Base-by-base conservation (phyloP, 2,888 invertebrate genomes). In the Meta bourneti region DNA sequence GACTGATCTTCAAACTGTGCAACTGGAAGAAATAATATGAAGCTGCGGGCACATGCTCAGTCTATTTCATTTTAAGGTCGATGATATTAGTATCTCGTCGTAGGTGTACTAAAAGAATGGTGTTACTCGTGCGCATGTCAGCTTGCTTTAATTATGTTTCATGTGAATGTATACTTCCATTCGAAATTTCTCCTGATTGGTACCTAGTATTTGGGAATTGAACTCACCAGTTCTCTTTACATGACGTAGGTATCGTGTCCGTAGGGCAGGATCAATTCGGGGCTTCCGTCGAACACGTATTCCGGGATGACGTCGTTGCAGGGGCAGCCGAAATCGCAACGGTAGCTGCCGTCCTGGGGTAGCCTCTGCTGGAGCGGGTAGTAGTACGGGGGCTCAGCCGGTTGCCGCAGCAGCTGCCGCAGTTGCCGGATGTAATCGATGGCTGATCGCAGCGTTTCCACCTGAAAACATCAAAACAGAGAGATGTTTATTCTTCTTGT, bases 361-460 rank as follows among this genome's bases (percentile, higher is more conserved):
- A 74, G 75, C 74, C 90, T 85, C 80, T 90, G 90, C 13, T 69
- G 91, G 5, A 16, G 61, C 0, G 91, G 82, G 80, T 87, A 87
- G 70, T 82, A 89, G 52, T 82, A 89, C 16, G 86, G 20, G 7
- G 91, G 91, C 8, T 87, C 87, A 9, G 82, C 82, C 13, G 86
- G 91, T 13, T 91, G 91, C 11, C 86, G 87, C 0, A 92, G 91
- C n/a, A 92, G 83, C n/a, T 89, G 91, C 8, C 91, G 61, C 19
- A 92, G 72, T 69, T 92, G 91, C 7, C 91, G 88, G 34, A 92
- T 92, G 78, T 92, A 92, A 80, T 92, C 91, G 49, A 92, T 92
- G 16, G 91, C 91, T 6, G 91, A 92, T n/a, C 91, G 79, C 7
- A 92, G 84, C 11, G 91, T 92, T 48, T 92, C 91, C 9, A 92